phyloP scores from a whole-genome alignment of 2,113 vertebrate species.

The Halichoeres trimaculatus region DNA sequence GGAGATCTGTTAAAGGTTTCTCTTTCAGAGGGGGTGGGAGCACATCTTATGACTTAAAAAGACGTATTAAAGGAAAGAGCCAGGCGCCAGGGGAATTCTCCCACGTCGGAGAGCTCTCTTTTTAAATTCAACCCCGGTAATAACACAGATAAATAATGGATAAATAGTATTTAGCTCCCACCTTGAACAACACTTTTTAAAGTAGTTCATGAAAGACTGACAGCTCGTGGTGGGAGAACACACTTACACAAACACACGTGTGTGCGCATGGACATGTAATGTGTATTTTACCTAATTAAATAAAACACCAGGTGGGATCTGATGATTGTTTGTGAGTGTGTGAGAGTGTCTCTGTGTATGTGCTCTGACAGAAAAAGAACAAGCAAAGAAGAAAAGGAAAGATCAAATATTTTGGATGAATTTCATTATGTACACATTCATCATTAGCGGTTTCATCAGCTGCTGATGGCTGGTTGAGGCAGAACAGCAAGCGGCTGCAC shows the following conservation, averaged over 20 bases:
- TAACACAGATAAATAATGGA: constrained; percentile 83
- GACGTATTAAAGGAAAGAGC: constrained; percentile 77
- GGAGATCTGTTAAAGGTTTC: constrained; percentile 72
- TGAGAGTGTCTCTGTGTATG: constrained; percentile 17
- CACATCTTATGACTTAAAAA: constrained; percentile 78
- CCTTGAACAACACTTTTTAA: constrained; percentile 81
- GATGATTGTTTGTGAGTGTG: constrained; percentile 48
- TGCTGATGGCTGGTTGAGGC: constrained; percentile 6
- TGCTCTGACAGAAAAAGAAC: constrained; percentile 18
- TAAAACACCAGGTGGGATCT: constrained; percentile 69
- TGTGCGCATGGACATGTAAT: constrained; percentile 14
- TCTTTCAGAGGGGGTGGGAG: constrained; percentile 59
- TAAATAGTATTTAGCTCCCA: constrained; percentile 85
- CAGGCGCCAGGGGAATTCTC: constrained; percentile 77
- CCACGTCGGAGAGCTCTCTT: constrained; percentile 70
- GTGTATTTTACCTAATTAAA: constrained; percentile 70
- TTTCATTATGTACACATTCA: constrained; percentile 33
- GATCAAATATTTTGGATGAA: constrained; percentile 51
- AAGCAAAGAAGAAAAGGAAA: constrained; percentile 20
- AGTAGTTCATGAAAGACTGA: constrained; percentile 79
- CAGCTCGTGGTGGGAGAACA: constrained; percentile 62
- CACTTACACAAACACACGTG: constrained; percentile 37
- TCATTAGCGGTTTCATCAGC: constrained; percentile 20
- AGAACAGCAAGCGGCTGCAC: neutral
- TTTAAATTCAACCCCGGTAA: constrained; percentile 80